Evolutionary conservation across 2,888 invertebrate species (phyloP), one percentile per base, ranked within the genome.

Genomic region (Tetrapedia diversipes): DNA sequence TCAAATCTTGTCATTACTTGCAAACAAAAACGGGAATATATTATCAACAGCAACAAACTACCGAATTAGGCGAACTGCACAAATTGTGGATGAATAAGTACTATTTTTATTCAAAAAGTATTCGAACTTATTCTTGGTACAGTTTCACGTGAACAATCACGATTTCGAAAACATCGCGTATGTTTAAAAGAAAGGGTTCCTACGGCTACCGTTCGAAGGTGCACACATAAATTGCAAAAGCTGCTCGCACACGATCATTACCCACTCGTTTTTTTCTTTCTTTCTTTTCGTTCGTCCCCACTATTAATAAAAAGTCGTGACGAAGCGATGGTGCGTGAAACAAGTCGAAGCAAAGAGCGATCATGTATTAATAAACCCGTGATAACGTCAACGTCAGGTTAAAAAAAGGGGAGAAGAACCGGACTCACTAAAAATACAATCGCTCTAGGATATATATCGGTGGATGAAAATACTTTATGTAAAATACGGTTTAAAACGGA

Each of bases 401-500:
- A 47, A 53, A 53, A 61, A 43, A 57, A 32, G 19, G 56, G 63
- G 41, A 39, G 45, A 47, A 43, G n/a, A 37, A 65, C 53, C 45
- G 81, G 53, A 76, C 74, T 53, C 67, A 45, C 83, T 83, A 83
- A 83, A 79, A 83, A 83, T 83, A 83, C 79, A 54, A 73, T 65
- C 74, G 75, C 63, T 68, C 65, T 64, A 64, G 60, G 74, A 70
- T 67, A 53, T n/a, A n/a, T n/a, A n/a, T n/a, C 73, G 22, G 32
- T 56, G 65, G 79, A 70, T 80, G 71, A 65, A 80, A 71, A 77
- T 77, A 79, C 77, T 83, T 81, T 76, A 79, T 84, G 80, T 82
- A 83, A 83, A 82, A 82, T 80, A 72, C n/a, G 43, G 54, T 61
- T 82, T 79, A 82, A 82, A 83, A 83, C 84, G 84, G 84, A 60